phyloP scores from a whole-genome alignment of 2,888 invertebrate genomes.

The Lasioglossum pauxillum region DNA sequence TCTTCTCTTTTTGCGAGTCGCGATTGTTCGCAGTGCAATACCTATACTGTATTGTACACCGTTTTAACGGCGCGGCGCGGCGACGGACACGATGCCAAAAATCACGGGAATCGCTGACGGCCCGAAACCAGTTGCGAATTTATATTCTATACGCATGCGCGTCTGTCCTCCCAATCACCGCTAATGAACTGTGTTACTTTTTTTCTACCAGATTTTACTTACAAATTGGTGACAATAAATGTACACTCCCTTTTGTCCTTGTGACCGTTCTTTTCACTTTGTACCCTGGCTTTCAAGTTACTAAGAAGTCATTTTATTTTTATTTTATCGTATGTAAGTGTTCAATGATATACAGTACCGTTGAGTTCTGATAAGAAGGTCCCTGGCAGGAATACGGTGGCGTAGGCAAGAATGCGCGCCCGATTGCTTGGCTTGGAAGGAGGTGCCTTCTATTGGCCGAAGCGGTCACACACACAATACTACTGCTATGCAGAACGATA shows the following conservation, averaged over 20 bases:
- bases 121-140: background rate
- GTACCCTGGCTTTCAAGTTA: background rate
- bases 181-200: background rate
- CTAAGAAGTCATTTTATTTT: background rate
- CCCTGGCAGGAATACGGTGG: too few species aligned
- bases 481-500: too few species aligned
- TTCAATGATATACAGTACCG: too few species aligned
- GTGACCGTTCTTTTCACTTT: background rate
- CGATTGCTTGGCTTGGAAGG: too few species aligned
- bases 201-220: background rate
- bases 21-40: slow-evolving; percentile 58
- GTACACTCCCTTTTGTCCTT: background rate
- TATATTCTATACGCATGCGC: background rate
- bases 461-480: too few species aligned
- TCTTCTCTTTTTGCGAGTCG: slow-evolving; percentile 61
- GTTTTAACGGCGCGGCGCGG: slow-evolving; percentile 42
- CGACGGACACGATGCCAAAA: slow-evolving; percentile 37
- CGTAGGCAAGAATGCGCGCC: too few species aligned
- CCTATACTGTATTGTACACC: background rate
- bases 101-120: background rate
- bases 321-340: too few species aligned
- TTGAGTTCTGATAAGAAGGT: too few species aligned
- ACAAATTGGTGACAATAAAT: background rate
- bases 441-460: too few species aligned
- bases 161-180: background rate